Percentiles rank a stretch among this genome's conserved stretches.
Conservation (phyloP, 2,797 vertebrate species). For the Argentina silus region DNA sequence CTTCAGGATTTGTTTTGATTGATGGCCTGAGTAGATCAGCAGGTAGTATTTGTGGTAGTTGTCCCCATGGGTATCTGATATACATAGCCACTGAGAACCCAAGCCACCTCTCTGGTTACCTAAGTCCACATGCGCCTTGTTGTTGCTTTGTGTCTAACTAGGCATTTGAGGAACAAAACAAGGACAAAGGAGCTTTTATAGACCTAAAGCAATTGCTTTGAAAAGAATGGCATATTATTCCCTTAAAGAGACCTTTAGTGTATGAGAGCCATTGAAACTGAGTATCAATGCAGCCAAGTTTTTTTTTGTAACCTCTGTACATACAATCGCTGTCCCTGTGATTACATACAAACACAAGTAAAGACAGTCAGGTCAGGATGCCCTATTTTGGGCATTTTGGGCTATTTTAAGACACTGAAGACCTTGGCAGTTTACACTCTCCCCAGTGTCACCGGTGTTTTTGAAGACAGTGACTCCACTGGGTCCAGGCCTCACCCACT, state of each 20-base stretch:
- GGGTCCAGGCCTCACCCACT: constrained; percentile 10
- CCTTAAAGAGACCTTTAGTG: constrained; percentile 7
- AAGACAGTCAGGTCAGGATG: constrained; percentile 15
- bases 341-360: not conserved
- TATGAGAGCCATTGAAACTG: constrained; percentile 17
- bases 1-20: constrained; percentile 49
- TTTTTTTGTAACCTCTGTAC: constrained; percentile 26
- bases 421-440: constrained; percentile 43
- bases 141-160: constrained; percentile 38
- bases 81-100: constrained; percentile 43
- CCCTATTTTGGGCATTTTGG: constrained; percentile 33
- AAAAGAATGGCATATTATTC: constrained; percentile 35
- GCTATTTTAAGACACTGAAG: constrained; percentile 29
- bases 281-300: constrained; percentile 1
- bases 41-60: constrained; percentile 21
- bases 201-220: constrained; percentile 39
- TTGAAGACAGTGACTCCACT: too few species aligned
- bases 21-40: constrained; percentile 40
- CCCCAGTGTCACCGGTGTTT: constrained; percentile 23
- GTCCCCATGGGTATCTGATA: constrained; percentile 40
- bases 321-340: not conserved
- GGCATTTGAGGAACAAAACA: constrained; percentile 56
- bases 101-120: constrained; percentile 53
- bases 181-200: constrained; percentile 54
- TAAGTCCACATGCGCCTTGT: constrained; percentile 36